Evolutionary conservation across 2,113 vertebrate species (phyloP), one percentile per base, ranked within the genome.

Genomic region (Notothenia rossii): DNA sequence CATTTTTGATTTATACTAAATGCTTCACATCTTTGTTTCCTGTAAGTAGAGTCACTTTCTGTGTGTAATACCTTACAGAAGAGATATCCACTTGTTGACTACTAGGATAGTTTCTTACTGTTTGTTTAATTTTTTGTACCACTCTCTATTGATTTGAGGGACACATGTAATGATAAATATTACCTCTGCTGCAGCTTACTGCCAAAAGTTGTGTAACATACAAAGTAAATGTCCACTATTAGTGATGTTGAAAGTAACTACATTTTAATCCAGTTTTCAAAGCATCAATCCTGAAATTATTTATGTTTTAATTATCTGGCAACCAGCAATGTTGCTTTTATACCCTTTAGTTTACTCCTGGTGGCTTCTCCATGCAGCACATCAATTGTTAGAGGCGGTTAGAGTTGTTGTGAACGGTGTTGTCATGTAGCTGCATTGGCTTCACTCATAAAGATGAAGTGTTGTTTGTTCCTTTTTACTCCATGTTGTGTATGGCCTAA

Each of bases 351-450:
- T 72, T 40, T 7, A 46, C 49, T 67, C 45, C 12, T 58, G 50
- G 77, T 77, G 54, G 18, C 29, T 48, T 84, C 68, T 68, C 1
- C 18, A 22, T 61, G 53, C 40, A 10, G 25, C 66, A 55, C 25
- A 64, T 72, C 43, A 59, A 3, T 25, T 46, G 11, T 68, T 64
- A 33, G 10, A 25, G 36, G 67, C 45, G 4, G 6, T 85, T 50
- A 69, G 33, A 58, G 25, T 53, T 45, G 49, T 5, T 64, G 63
- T 29, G n/a, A 60, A 56, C 76, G 45, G 48, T 64, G 45, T 62
- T 68, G 55, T 76, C 50, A 56, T 25, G 51, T 48, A 40, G 58
- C 60, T 68, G n/a, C 66, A 62, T 51, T 46, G 53, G 65, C 25
- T 15, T 5, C 8, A 8, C 25, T 81, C 51, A 66, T 22, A 10